Evolutionary conservation across 2,888 invertebrate species (phyloP), one percentile per base, ranked within the genome.

Genomic region (Trilocha varians): DNA sequence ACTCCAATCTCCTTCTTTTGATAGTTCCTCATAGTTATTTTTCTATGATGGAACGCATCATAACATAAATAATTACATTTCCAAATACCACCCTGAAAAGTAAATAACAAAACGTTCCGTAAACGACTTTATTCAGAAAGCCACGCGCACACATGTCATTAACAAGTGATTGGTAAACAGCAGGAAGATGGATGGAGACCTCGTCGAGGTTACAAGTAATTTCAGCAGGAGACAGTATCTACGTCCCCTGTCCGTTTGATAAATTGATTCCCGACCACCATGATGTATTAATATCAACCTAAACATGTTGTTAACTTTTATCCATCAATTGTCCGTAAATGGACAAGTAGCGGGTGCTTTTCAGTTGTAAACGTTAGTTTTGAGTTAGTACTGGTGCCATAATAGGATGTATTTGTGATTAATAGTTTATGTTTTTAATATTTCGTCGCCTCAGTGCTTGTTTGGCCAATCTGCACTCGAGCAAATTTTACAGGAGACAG

Each of bases 251-350:
- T 72, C 71, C 52, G 37, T 52, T 60, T 72, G 72, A 72, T 72
- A 70, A 72, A 72, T 72, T 65, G 70, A 65, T 58, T 67, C 64
- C 66, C 56, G 44, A 49, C 61, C 51, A 50, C 52, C 38, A 53
- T 67, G 65, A 68, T 63, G 62, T 65, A 71, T 67, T 68, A 70
- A 66, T 65, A 65, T 62, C 59, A 62, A 57, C 57, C 63, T 60
- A 63, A 65, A 67, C 59, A 63, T 52, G 47, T 51, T 57, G 59
- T 66, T 65, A 63, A 65, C 66, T 66, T n/a, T 57, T 59, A 53
- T 52, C 53, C 55, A 56, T 52, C 48, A 51, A n/a, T 49, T 25
- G 8, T 25, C 6, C 5, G 25, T 25, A 11, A 25, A 9, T 25
- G n/a, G n/a, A n/a, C n/a, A n/a, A n/a, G n/a, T n/a, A n/a, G n/a